Evolutionary conservation across 2,888 invertebrate species (phyloP).

Genomic region (Drosophila ezoana): DNA sequence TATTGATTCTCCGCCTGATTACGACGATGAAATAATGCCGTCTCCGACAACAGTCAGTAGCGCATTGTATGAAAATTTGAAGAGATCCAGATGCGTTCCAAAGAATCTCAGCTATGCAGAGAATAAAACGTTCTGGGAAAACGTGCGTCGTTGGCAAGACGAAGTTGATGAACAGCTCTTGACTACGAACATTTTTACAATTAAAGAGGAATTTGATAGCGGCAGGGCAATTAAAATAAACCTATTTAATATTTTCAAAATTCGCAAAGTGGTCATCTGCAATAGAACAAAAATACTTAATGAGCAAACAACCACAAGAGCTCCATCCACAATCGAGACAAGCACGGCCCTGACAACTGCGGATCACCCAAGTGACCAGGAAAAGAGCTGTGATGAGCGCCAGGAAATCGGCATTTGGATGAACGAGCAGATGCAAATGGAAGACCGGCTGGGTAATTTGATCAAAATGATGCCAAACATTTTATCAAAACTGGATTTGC

Average conservation of each 20-base stretch:
- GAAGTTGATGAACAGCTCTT: constrained; percentile 20
- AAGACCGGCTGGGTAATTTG: not conserved
- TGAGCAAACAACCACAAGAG: not conserved
- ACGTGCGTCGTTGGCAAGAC: constrained; percentile 28
- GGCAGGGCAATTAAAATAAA: constrained; percentile 23
- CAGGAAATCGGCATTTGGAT: constrained; percentile 37
- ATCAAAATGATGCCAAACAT: not conserved
- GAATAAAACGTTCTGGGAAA: constrained; percentile 7
- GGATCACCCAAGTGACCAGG: not conserved
- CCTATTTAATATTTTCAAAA: constrained; percentile 23
- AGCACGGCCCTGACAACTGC: not conserved
- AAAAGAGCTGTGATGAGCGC: not conserved
- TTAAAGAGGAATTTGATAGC: constrained; percentile 3
- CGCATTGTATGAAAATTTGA: not conserved
- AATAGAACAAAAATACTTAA: constrained; percentile 1
- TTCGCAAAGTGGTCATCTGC: constrained; percentile 27
- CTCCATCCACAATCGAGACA: not conserved
- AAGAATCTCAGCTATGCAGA: not conserved
- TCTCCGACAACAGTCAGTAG: too few relatives aligned
- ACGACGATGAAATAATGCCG: not conserved
- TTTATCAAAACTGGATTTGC: not conserved
- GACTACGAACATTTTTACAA: constrained; percentile 3
- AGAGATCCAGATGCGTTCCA: constrained; percentile 28
- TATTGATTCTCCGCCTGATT: constrained; percentile 30
- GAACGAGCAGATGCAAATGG: constrained; percentile 9